phyloP scores from a whole-genome alignment of 2,888 invertebrate genomes.

The Stenichneumon culpator region DNA sequence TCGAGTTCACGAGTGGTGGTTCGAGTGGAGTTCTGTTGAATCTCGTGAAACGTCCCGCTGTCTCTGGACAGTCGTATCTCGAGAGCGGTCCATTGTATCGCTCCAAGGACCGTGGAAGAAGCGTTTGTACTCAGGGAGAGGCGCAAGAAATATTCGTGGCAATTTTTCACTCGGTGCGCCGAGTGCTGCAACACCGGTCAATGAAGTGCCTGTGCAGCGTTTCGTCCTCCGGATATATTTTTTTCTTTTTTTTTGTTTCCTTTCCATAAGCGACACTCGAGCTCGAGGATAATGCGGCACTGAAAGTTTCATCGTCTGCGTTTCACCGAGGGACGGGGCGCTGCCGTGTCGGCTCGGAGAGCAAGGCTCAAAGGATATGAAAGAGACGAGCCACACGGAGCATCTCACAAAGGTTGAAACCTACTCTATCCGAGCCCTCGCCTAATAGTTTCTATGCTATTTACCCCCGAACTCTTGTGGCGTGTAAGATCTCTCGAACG shows the following conservation, averaged over 20 bases:
- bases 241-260: slow-evolving; percentile 22
- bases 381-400: slow-evolving; percentile 5
- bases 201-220: slow-evolving; percentile 54
- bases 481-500: too few relatives aligned
- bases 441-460: not conserved
- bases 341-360: slow-evolving; percentile 10
- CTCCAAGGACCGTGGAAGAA: slow-evolving; percentile 62
- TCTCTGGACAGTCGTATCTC: slow-evolving; percentile 17
- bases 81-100: slow-evolving; percentile 57
- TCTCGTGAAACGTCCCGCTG: slow-evolving; percentile 40
- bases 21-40: slow-evolving; percentile 53
- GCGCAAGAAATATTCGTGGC: slow-evolving; percentile 35
- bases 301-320: slow-evolving; percentile 8
- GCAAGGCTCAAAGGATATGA: slow-evolving; percentile 36
- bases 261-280: slow-evolving; percentile 37
- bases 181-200: slow-evolving; percentile 17
- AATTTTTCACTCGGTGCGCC: slow-evolving; percentile 16
- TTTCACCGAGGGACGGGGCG: not conserved
- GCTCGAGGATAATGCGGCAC: not conserved
- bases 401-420: not conserved
- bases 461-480: slow-evolving; percentile 1
- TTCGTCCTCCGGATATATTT: slow-evolving; percentile 28
- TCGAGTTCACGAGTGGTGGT: slow-evolving; percentile 26
- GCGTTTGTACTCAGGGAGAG: slow-evolving; percentile 33
- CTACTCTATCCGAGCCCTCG: not conserved